These are phyloP conservation scores for Rhogogaster chlorosoma DNA, from an alignment of 2,888 invertebrate genomes.

Conservation along the genomic window DNA sequence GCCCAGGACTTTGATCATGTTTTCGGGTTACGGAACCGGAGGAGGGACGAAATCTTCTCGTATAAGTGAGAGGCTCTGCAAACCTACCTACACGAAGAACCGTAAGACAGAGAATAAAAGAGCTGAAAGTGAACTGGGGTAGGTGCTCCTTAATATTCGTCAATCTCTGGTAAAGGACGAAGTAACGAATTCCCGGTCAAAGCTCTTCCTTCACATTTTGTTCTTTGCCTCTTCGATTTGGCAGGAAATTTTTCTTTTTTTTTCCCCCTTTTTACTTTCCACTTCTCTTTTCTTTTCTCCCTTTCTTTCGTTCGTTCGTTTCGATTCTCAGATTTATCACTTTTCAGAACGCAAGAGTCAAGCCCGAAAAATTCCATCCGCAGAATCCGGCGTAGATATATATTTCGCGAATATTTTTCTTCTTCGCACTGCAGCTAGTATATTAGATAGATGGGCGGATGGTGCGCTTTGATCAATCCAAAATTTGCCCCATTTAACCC, in stretches of 20 bases:
- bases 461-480: not conserved
- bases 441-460: not conserved
- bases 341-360: not conserved
- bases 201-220: not conserved
- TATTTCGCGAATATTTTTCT: not conserved
- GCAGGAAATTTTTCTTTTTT: not conserved
- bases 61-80: not conserved
- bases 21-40: not conserved
- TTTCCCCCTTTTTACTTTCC: too few species aligned
- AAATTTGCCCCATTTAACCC: not conserved
- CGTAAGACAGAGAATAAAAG: not conserved
- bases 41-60: not conserved
- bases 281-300: not conserved
- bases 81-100: not conserved
- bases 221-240: not conserved
- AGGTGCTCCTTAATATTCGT: constrained; percentile 22
- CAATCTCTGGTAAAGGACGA: constrained; percentile 24
- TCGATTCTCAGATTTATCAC: not conserved
- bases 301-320: not conserved
- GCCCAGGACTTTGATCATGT: not conserved
- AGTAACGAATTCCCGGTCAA: constrained; percentile 29
- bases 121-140: not conserved
- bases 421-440: not conserved
- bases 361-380: not conserved
- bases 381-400: not conserved